Evolutionary conservation across 1,140 invertebrate genomes (phyloP).

Genomic region (Drosophila albomicans): DNA sequence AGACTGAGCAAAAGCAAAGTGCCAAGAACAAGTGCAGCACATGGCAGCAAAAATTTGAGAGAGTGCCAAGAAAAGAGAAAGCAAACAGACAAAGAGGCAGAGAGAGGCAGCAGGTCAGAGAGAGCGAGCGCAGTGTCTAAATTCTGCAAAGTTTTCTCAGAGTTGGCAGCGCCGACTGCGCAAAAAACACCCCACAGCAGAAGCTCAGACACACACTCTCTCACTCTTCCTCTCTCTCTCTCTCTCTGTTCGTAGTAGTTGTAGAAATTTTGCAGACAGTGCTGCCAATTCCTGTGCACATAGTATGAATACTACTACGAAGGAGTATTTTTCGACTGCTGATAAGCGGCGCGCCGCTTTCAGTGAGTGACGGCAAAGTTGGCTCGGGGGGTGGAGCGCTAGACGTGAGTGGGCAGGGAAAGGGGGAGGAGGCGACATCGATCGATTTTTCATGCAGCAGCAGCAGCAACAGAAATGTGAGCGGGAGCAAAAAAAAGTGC

Average conservation of each 20-base stretch:
- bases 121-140: slow-evolving; percentile 20
- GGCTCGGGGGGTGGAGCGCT: slow-evolving; percentile 32
- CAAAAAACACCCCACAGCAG: slow-evolving; percentile 51
- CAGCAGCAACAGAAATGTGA: neutral
- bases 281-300: slow-evolving; percentile 66
- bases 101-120: slow-evolving; percentile 8
- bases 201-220: slow-evolving; percentile 10
- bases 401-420: slow-evolving; percentile 23
- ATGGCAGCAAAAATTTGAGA: slow-evolving; percentile 43
- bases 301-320: slow-evolving; percentile 72
- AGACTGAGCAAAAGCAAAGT: slow-evolving; percentile 63
- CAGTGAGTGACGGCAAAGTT: neutral
- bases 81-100: neutral
- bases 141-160: slow-evolving; percentile 56
- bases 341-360: slow-evolving; percentile 61
- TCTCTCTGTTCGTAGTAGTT: slow-evolving; percentile 18
- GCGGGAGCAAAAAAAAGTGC: slow-evolving; percentile 67
- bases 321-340: slow-evolving; percentile 68
- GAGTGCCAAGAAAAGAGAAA: slow-evolving; percentile 9
- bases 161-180: slow-evolving; percentile 24
- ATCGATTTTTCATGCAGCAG: slow-evolving; percentile 77
- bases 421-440: slow-evolving; percentile 43
- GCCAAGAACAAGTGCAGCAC: slow-evolving; percentile 73
- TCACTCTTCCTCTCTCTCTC: slow-evolving; percentile 25
- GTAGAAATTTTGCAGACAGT: slow-evolving; percentile 63